These are phyloP conservation scores for Cervus canadensis DNA, from an alignment of 2,113 vertebrate genomes.

Conservation along the genomic window DNA sequence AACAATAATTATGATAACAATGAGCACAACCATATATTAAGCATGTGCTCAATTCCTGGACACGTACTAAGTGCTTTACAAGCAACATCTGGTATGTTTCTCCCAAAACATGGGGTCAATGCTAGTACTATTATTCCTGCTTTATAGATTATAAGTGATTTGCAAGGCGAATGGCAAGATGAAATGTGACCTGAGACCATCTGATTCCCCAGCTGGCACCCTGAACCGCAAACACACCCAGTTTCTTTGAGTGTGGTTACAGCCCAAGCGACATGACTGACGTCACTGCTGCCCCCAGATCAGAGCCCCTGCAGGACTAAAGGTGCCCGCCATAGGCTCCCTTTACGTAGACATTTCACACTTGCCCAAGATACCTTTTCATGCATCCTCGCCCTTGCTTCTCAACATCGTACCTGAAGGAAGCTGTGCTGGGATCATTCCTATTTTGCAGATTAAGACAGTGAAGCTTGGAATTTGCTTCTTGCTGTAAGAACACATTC, in stretches of 20 bases:
- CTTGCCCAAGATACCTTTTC: not conserved
- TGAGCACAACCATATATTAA: not conserved
- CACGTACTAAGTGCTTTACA: too few species aligned
- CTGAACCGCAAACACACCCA: not conserved
- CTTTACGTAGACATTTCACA: not conserved
- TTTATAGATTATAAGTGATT: not conserved
- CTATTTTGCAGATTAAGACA: not conserved
- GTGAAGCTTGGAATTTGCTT: not conserved
- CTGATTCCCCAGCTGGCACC: not conserved
- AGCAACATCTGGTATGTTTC: not conserved
- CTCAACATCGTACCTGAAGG: not conserved
- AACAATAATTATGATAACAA: not conserved
- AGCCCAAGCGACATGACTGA: accelerated
- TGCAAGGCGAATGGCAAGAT: not conserved
- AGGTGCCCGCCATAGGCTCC: accelerated
- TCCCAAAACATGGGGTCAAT: not conserved
- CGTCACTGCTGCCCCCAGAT: not conserved
- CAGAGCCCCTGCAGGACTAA: accelerated
- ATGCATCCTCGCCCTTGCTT: not conserved
- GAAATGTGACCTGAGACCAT: not conserved
- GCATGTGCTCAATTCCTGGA: not conserved
- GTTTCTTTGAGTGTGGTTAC: not conserved
- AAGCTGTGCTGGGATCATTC: not conserved
- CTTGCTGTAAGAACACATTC: not conserved
- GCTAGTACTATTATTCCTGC: too few species aligned